These are phyloP conservation scores for Scaptomyza polygonia DNA, from an alignment of 2,888 invertebrate genomes.

Conservation along the genomic window DNA sequence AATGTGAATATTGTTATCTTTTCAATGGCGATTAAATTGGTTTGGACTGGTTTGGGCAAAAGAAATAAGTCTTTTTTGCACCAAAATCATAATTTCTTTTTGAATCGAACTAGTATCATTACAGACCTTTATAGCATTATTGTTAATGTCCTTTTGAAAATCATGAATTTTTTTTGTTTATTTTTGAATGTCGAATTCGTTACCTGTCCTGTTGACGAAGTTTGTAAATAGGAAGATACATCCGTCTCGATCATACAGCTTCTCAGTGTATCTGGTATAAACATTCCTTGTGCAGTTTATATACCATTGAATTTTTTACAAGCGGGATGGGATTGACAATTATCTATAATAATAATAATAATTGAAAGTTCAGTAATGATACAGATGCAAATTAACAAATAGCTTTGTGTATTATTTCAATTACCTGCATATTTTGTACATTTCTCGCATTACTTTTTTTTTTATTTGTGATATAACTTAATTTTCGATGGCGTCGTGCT, in stretches of 20 bases:
- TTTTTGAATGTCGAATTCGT: conserved; percentile 36
- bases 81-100: neutral
- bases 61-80: neutral
- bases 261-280: conserved; percentile 96
- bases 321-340: conserved; percentile 24
- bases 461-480: neutral
- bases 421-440: conserved; percentile 21
- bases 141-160: neutral
- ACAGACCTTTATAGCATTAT: neutral
- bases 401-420: neutral
- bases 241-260: conserved; percentile 98
- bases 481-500: neutral
- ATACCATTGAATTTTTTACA: conserved; percentile 56
- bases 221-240: conserved; percentile 97
- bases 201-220: conserved; percentile 97
- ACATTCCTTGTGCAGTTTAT: conserved; percentile 86
- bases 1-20: conserved; percentile 6
- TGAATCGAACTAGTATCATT: too few species aligned
- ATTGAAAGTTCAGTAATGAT: neutral
- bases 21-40: neutral
- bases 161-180: neutral
- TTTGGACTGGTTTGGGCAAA: neutral
- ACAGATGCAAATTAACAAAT: neutral
- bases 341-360: conserved; percentile 6
- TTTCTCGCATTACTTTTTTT: neutral